phyloP scores from a whole-genome alignment of 2,888 invertebrate genomes.

The Argyresthia goedartella region DNA sequence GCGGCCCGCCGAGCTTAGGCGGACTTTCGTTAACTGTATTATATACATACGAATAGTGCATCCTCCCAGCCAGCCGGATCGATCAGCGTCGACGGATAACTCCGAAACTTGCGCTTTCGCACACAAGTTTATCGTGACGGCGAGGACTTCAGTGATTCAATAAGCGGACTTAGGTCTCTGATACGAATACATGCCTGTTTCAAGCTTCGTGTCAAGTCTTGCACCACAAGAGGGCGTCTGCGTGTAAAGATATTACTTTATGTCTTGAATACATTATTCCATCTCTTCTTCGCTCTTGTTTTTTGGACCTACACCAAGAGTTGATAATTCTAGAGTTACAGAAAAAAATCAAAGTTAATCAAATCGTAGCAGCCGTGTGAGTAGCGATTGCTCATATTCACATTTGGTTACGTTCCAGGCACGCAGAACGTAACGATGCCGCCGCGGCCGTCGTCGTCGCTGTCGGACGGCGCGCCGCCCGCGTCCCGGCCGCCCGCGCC shows the following conservation, averaged over 20 bases:
- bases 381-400: background rate
- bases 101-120: conserved; percentile 28
- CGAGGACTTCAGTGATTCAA: too few relatives aligned
- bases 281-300: too few relatives aligned
- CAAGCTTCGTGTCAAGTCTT: too few relatives aligned
- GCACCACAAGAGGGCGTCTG: too few relatives aligned
- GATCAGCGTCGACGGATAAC: background rate
- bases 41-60: conserved; percentile 59
- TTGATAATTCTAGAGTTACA: too few relatives aligned
- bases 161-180: too few relatives aligned
- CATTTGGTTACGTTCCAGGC: conserved; percentile 59
- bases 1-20: conserved; percentile 49
- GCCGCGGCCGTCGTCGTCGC: conserved; percentile 90
- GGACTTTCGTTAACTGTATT: conserved; percentile 56
- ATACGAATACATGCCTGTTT: too few relatives aligned
- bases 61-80: conserved; percentile 15
- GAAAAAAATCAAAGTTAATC: too few relatives aligned
- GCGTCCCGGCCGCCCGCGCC: conserved; percentile 32
- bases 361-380: too few relatives aligned
- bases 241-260: too few relatives aligned
- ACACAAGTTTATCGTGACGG: conserved; percentile 24
- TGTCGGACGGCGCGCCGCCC: conserved; percentile 67
- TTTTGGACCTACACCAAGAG: too few relatives aligned
- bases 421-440: conserved; percentile 97
- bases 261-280: too few relatives aligned